Conservation (phyloP, 2,888 invertebrate species). For the Flexamia atlantica region DNA sequence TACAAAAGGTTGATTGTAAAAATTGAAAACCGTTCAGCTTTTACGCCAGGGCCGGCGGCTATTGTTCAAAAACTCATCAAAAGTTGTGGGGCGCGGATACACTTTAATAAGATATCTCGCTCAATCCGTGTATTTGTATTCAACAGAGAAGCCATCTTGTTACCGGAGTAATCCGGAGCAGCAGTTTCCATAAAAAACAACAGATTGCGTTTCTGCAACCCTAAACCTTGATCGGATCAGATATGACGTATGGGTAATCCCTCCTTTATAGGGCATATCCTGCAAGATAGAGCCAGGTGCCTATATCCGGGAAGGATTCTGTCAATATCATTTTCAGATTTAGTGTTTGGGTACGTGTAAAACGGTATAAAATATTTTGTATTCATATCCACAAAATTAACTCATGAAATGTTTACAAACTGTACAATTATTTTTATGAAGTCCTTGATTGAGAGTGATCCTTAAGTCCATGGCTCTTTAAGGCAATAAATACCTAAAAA, state of each 20-base stretch:
- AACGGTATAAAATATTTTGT: too few relatives aligned
- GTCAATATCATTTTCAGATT: background rate
- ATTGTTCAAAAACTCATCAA: slow-evolving; percentile 48
- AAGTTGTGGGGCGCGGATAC: slow-evolving; percentile 52
- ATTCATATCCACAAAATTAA: too few relatives aligned
- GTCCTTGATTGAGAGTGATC: too few relatives aligned
- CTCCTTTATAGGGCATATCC: slow-evolving; percentile 14
- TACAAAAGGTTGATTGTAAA: slow-evolving; percentile 19
- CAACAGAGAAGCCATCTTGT: slow-evolving; percentile 53
- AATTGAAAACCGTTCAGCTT: slow-evolving; percentile 32
- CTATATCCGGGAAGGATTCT: background rate
- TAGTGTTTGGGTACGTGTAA: background rate
- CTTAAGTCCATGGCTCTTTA: too few relatives aligned
- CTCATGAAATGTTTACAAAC: too few relatives aligned
- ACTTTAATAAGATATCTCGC: slow-evolving; percentile 25
- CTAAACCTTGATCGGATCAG: slow-evolving; percentile 45
- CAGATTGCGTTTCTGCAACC: slow-evolving; percentile 33
- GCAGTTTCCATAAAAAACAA: slow-evolving; percentile 49
- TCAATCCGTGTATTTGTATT: slow-evolving; percentile 53
- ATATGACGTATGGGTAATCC: slow-evolving; percentile 47
- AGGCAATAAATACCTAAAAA: too few relatives aligned
- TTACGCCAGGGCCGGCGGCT: slow-evolving; percentile 41
- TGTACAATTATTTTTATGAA: too few relatives aligned
- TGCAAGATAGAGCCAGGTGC: background rate
- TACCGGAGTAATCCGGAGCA: slow-evolving; percentile 39